Percentiles rank a stretch among this genome's conserved stretches.
Evolutionary conservation across 1,140 invertebrate species (phyloP).

Genomic region (Kradibia gibbosae): DNA sequence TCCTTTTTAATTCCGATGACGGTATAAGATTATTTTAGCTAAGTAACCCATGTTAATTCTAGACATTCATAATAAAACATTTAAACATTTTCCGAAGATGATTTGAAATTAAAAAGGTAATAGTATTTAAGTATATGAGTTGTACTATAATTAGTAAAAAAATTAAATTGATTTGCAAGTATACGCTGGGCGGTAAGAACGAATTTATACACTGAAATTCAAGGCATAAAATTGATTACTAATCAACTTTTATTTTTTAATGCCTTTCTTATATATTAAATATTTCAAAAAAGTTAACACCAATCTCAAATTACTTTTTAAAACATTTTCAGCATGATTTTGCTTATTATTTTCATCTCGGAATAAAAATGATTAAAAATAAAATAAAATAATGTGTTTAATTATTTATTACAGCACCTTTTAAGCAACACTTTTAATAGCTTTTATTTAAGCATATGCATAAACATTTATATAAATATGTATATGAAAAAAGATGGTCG

Average conservation of each 20-base stretch:
- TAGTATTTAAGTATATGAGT: constrained; percentile 14
- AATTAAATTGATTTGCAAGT: constrained; percentile 24
- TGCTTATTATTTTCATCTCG: constrained; percentile 38
- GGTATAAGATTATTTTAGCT: constrained; percentile 24
- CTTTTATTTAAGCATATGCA: too few relatives aligned
- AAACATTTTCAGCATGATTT: constrained; percentile 27
- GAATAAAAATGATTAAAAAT: constrained; percentile 49
- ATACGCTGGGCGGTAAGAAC: background rate
- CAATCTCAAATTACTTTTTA: constrained; percentile 29
- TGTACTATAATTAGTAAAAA: constrained; percentile 43
- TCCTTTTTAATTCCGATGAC: constrained; percentile 36
- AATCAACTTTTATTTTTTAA: constrained; percentile 17
- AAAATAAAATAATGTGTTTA: background rate
- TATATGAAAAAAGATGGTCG: too few relatives aligned
- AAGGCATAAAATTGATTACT: background rate
- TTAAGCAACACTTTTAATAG: background rate
- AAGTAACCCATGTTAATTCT: constrained; percentile 26
- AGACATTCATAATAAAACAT: constrained; percentile 41
- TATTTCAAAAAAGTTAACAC: background rate
- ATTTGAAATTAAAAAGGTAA: constrained; percentile 33
- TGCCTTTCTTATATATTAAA: background rate
- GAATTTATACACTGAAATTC: background rate
- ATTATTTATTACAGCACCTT: background rate
- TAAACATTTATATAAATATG: too few relatives aligned
- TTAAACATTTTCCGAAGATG: constrained; percentile 36